Evolutionary conservation across 2,797 vertebrate genomes (phyloP).

Genomic region (Sphaeramia orbicularis): DNA sequence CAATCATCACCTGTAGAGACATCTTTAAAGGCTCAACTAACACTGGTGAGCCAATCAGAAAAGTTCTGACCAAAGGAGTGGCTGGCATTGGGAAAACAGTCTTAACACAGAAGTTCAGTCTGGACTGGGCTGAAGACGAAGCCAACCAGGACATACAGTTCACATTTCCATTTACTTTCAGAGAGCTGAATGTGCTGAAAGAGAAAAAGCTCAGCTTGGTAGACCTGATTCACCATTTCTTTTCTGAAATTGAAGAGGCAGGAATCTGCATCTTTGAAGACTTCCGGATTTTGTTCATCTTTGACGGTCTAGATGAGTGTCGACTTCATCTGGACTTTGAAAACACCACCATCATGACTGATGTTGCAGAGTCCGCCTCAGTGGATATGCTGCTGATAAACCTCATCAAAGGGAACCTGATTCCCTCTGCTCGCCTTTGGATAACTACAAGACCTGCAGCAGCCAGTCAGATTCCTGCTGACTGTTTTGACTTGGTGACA

Average conservation of each 20-base stretch:
- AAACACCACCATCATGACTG: neutral
- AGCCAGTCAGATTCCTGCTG: constrained; percentile 16
- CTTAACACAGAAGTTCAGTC: no score
- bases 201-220: constrained; percentile 11
- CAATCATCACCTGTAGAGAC: neutral
- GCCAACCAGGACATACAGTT: constrained; percentile 18
- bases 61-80: neutral
- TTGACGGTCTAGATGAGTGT: constrained; percentile 16
- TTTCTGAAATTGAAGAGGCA: neutral
- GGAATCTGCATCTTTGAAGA: neutral
- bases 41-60: neutral
- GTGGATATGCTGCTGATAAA: constrained; percentile 16
- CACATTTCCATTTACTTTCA: constrained; percentile 25
- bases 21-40: neutral
- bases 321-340: constrained; percentile 11
- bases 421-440: constrained; percentile 10
- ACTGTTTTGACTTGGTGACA: constrained; percentile 6
- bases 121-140: no score
- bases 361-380: constrained; percentile 7
- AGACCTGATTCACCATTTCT: constrained; percentile 11
- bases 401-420: constrained; percentile 3
- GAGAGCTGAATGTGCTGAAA: constrained; percentile 23
- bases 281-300: constrained; percentile 2
- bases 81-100: no score
- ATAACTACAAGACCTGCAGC: constrained; percentile 17